These are phyloP conservation scores for Bagarius yarrelli DNA, from an alignment of 2,113 vertebrate genomes.

Conservation along the genomic window DNA sequence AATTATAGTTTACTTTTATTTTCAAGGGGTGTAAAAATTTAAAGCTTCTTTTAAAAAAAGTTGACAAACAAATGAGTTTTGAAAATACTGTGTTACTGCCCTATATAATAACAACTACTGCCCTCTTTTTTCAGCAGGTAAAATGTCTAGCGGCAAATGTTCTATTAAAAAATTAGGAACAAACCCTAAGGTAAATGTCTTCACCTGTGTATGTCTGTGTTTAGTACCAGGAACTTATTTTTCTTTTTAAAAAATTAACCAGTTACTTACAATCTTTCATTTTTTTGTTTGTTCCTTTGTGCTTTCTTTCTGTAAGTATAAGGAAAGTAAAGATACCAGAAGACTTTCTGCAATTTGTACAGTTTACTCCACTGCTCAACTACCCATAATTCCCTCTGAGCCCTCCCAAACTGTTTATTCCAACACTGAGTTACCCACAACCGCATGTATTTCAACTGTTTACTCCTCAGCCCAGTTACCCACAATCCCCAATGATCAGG, in stretches of 20 bases:
- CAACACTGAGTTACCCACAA: background rate
- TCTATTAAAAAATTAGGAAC: background rate
- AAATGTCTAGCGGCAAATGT: slow-evolving; percentile 36
- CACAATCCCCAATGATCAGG: background rate
- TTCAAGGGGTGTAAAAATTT: no score
- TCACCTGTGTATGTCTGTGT: background rate
- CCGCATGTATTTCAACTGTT: background rate
- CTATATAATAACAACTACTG: background rate
- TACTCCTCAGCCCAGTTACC: background rate
- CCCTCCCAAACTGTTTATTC: background rate
- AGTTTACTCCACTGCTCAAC: background rate
- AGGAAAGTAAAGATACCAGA: background rate
- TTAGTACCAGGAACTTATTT: background rate
- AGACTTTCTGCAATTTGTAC: background rate
- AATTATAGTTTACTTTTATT: no score
- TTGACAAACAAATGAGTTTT: no score
- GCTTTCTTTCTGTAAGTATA: background rate
- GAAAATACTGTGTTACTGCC: no score
- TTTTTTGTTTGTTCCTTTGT: background rate
- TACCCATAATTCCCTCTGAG: background rate
- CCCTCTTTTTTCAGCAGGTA: slow-evolving; percentile 59
- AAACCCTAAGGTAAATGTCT: background rate
- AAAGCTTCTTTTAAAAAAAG: no score
- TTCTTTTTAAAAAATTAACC: background rate
- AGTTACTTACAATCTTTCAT: background rate